Percentiles rank a stretch among this genome's conserved stretches.
Conservation (phyloP, 2,888 invertebrate species). For the Cephus spinipes region DNA sequence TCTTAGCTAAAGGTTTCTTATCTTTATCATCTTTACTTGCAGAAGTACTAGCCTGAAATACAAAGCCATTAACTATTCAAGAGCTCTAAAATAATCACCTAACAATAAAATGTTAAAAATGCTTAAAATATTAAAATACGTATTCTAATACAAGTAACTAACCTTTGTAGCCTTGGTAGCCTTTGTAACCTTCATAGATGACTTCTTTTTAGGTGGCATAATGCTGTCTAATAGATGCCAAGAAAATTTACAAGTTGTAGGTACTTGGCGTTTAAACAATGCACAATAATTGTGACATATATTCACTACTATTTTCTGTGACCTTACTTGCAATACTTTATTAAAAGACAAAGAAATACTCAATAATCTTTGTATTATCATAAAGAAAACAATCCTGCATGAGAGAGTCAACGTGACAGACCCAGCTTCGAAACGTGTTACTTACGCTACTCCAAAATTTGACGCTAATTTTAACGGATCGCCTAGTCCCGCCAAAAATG, state of each 20-base stretch:
- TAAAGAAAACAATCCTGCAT: not conserved
- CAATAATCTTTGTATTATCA: not conserved
- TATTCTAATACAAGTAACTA: not conserved
- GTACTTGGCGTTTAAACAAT: not conserved
- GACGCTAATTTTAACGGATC: not conserved
- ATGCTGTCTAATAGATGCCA: not conserved
- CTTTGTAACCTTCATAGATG: not conserved
- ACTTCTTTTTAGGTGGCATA: not conserved
- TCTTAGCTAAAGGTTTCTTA: not conserved
- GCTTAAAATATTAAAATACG: not conserved
- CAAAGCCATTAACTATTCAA: not conserved
- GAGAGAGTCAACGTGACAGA: not conserved
- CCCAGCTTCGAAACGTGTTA: not conserved
- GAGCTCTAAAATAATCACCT: not conserved
- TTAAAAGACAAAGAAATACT: not conserved
- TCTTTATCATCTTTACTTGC: not conserved
- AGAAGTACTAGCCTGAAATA: not conserved
- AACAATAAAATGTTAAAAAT: not conserved
- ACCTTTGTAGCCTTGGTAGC: not conserved
- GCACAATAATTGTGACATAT: not conserved
- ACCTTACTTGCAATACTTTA: not conserved
- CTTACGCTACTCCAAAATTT: not conserved
- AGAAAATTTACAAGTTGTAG: not conserved
- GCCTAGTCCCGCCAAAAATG: not conserved
- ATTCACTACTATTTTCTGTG: not conserved